These are phyloP conservation scores for Hipposideros larvatus DNA, from an alignment of 2,797 vertebrate genomes.

Conservation along the genomic window DNA sequence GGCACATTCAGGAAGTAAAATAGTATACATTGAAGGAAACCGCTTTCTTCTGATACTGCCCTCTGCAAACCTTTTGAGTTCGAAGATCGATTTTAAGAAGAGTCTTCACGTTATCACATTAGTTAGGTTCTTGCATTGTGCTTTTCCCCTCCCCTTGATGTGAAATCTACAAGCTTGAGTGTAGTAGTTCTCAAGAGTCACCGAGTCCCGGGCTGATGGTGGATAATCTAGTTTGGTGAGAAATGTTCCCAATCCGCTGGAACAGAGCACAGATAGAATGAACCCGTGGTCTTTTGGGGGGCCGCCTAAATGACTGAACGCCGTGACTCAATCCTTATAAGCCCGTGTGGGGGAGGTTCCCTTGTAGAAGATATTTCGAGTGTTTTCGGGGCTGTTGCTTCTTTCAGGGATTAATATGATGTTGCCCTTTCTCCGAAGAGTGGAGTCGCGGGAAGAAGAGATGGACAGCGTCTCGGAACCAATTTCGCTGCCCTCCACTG, in stretches of 20 bases:
- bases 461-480: slow-evolving; percentile 93
- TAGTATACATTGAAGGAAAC: slow-evolving; percentile 68
- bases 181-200: slow-evolving; percentile 66
- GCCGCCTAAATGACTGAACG: slow-evolving; percentile 57
- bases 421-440: slow-evolving; percentile 95
- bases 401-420: slow-evolving; percentile 97
- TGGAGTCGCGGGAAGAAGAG: slow-evolving; percentile 96
- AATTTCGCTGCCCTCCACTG: slow-evolving; percentile 93
- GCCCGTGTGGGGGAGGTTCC: slow-evolving; percentile 95
- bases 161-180: slow-evolving; percentile 83
- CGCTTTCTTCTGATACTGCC: slow-evolving; percentile 65
- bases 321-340: slow-evolving; percentile 93
- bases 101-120: slow-evolving; percentile 83
- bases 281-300: slow-evolving; percentile 71
- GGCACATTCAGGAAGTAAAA: slow-evolving; percentile 90
- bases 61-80: slow-evolving; percentile 82
- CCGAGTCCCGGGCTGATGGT: slow-evolving; percentile 82
- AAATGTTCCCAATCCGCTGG: slow-evolving; percentile 77
- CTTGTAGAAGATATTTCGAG: slow-evolving; percentile 99
- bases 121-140: slow-evolving; percentile 88
- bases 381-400: slow-evolving; percentile 96
- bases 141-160: slow-evolving; percentile 86
- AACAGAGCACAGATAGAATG: slow-evolving; percentile 84
- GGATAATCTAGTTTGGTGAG: slow-evolving; percentile 86
- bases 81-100: slow-evolving; percentile 81